Evolutionary conservation across 2,797 vertebrate species (phyloP).

Genomic region (Eulemur albifrons): DNA sequence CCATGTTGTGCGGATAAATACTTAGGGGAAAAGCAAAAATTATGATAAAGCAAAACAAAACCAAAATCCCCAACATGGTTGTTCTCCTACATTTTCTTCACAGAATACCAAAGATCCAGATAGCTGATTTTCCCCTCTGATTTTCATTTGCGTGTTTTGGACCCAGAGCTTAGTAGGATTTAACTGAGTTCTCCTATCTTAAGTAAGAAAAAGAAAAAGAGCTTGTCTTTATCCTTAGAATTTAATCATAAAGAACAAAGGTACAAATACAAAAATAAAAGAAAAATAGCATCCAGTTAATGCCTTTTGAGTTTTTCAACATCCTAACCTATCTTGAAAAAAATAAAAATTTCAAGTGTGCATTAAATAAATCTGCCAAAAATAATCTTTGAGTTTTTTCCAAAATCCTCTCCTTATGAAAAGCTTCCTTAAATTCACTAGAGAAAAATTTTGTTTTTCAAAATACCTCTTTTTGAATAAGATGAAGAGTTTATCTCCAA

Average conservation of each 20-base stretch:
- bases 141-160: neutral
- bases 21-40: neutral
- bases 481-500: neutral
- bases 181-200: neutral
- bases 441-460: neutral
- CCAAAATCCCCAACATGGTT: neutral
- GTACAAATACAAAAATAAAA: neutral
- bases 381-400: neutral
- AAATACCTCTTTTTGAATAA: neutral
- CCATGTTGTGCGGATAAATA: neutral
- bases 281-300: neutral
- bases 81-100: neutral
- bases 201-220: neutral
- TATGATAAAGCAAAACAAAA: neutral
- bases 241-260: neutral
- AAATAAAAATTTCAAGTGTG: neutral
- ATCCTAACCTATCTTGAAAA: neutral
- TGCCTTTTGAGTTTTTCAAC: neutral
- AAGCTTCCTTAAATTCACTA: neutral
- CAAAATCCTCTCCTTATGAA: neutral
- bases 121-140: neutral
- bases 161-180: neutral
- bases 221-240: neutral
- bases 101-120: neutral
- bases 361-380: neutral